Evolutionary conservation across 2,797 vertebrate species (phyloP), one percentile per base, ranked within the genome.

Genomic region (Oreortyx pictus): DNA sequence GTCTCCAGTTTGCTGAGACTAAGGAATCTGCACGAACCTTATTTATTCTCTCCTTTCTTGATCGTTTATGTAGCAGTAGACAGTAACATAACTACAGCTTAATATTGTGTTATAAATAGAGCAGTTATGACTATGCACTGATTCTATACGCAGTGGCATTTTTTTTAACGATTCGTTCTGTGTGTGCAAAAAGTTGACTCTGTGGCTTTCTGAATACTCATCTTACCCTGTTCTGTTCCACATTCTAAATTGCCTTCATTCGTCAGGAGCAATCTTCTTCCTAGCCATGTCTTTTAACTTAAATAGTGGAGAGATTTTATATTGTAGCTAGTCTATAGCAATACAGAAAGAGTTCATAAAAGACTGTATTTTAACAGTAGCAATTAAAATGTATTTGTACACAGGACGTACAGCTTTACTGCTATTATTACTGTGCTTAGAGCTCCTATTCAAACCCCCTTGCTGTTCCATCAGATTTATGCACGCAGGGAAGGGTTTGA

Each of bases 71-170:
- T 92, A 89, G 93, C 93, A 82, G 86, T 37, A 90, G 86, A 92
- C 92, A 89, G 88, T 72, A 96, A 82, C 90, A 93, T 96, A 96
- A 94, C 93, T 90, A 94, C 94, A 92, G 50, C 90, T 95, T 95
- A 96, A 95, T 95, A 95, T 71, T 80, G 89, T 90, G 71, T 93
- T 89, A 89, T 94, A 91, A 96, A 95, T 82, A 96, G 76, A 71
- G 77, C 54, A 76, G 88, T 87, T 93, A 89, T 89, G 82, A 82
- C 49, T 37, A 85, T n/a, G 61, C 44, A 7, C 78, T 39, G 74
- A 47, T 95, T 85, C 29, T 85, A 76, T 82, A 82, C 66, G 46
- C 76, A 74, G 76, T 59, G 73, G 70, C 83, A 57, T 77, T 78
- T 93, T 91, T 91, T 52, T 93, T 49, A 11, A 91, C 68, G 59